A percentile compares a stretch with the other conserved stretches of the same genome.
Evolutionary conservation across 2,113 vertebrate species (phyloP).

Genomic region (Garra rufa): DNA sequence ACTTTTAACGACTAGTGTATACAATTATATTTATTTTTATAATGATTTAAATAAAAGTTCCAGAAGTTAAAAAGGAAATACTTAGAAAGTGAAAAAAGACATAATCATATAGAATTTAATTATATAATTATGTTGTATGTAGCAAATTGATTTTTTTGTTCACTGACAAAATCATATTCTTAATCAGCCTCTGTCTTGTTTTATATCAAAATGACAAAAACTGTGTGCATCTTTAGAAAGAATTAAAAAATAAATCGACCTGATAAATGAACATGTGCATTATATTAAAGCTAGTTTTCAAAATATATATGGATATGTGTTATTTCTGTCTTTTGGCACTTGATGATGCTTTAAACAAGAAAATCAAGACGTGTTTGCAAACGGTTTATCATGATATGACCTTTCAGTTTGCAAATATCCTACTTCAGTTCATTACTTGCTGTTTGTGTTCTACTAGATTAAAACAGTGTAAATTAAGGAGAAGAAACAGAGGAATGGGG

Average conservation of each 20-base stretch:
- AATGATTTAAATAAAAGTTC: too few species aligned
- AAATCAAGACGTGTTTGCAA: too few species aligned
- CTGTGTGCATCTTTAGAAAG: not conserved
- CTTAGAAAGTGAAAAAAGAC: too few species aligned
- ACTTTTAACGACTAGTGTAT: too few species aligned
- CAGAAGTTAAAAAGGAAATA: too few species aligned
- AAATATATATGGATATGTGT: not conserved
- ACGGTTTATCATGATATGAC: not conserved
- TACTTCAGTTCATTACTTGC: not conserved
- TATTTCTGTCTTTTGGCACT: not conserved
- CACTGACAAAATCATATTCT: too few species aligned
- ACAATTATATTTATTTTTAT: too few species aligned
- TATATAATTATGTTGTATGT: too few species aligned
- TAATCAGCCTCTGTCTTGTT: too few species aligned
- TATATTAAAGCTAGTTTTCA: not conserved
- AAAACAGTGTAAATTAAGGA: slow-evolving; percentile 2
- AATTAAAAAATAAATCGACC: not conserved
- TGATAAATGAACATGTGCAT: not conserved
- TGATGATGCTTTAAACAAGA: not conserved
- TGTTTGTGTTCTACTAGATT: not conserved
- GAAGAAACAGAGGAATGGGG: slow-evolving; percentile 62
- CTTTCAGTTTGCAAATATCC: slow-evolving; percentile 1
- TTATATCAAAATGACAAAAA: not conserved
- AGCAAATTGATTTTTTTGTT: too few species aligned
- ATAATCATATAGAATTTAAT: too few species aligned